Base-by-base conservation (phyloP, 2,797 vertebrate genomes). In the Onychomys arenicola region DNA sequence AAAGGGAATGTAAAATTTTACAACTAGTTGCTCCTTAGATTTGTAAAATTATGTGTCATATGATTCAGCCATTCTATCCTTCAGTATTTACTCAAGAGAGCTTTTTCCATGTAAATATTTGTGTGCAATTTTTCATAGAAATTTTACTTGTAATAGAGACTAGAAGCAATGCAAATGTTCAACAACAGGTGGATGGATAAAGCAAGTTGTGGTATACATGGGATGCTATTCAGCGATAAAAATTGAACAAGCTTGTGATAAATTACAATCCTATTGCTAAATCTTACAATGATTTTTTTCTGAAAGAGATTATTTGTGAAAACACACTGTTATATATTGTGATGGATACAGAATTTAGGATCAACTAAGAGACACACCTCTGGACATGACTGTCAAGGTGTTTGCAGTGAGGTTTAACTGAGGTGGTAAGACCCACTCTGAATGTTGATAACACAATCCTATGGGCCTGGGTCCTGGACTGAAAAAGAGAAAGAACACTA, bases 111-210 rank as follows among this genome's bases (percentile, higher is more conserved):
- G 32, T 34, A 78, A 88, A 73, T 34, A 78, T 76, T 57, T 71
- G 9, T 87, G 49, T 21, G 23, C 49, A 5, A 67, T 85, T 76
- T 34, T 94, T 89, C 65, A 75, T n/a, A 89, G 17, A 4, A 67
- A n/a, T 29, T 83, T 89, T 84, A 83, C 75, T 89, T 92, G 8
- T 59, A 83, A 61, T 59, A 84, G 89, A 89, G 67, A 78, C 52
- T 63, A 29, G 71, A 61, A 77, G 61, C n/a, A 96, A 46, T 32
- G 46, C 21, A 88, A 77, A 55, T 34, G 23, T 61, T 29, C 43
- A 71, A 77, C 7, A 91, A 71, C 14, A 89, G 17, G 1, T 59
- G n/a, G 91, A 55, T 61, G n/a, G n/a, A 57, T 83, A 46, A 83
- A 78, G 91, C n/a, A 67, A 37, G 43, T 29, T 91, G 57, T 91